A percentile compares a stretch with the other conserved stretches of the same genome.
Conservation (phyloP, 2,797 vertebrate species). For the Vireo griseus region DNA sequence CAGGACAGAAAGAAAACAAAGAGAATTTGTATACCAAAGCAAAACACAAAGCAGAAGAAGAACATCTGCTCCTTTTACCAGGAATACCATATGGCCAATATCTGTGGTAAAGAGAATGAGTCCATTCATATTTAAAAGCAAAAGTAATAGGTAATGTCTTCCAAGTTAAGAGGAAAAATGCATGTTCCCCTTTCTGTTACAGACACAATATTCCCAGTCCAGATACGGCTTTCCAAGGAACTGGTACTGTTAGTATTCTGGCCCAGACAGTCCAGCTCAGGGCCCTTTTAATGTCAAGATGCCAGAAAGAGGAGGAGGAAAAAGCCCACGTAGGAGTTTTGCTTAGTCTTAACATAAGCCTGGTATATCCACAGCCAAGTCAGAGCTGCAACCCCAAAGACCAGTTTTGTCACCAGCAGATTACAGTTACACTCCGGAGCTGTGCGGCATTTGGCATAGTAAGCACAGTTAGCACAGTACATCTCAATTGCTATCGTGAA, state of each 20-base stretch:
- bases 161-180: background rate
- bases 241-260: background rate
- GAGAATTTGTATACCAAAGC: constrained; percentile 16
- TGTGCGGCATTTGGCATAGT: background rate
- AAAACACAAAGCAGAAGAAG: background rate
- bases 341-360: background rate
- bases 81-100: constrained; percentile 53
- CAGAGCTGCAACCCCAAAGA: background rate
- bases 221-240: background rate
- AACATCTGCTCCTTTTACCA: constrained; percentile 65
- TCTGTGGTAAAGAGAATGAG: constrained; percentile 2
- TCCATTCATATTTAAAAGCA: constrained; percentile 44
- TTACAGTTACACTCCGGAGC: background rate
- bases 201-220: background rate
- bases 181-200: background rate
- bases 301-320: background rate
- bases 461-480: background rate
- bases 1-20: constrained; percentile 13
- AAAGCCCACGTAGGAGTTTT: background rate
- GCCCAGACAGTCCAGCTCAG: background rate
- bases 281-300: background rate
- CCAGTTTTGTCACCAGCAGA: background rate
- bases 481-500: background rate
- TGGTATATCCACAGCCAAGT: background rate
- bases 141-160: constrained; percentile 3